These are phyloP conservation scores for Griposia aprilina DNA, from an alignment of 2,888 invertebrate species.

Conservation along the genomic window DNA sequence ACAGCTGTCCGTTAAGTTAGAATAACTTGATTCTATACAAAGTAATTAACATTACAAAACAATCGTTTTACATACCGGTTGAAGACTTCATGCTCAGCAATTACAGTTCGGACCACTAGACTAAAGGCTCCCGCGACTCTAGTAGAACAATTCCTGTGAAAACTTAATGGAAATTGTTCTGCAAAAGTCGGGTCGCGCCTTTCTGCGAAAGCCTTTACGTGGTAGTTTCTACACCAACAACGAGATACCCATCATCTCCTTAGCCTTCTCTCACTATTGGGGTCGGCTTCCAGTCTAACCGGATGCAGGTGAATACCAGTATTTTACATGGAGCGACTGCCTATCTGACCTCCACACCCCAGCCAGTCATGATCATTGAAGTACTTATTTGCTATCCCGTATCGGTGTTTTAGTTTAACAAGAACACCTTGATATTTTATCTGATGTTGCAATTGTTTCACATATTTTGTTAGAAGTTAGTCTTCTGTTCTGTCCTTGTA, in stretches of 20 bases:
- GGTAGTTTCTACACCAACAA: not conserved
- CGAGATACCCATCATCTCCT: too few species aligned
- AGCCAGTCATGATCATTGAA: too few species aligned
- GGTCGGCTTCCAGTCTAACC: not conserved
- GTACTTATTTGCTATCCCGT: too few species aligned
- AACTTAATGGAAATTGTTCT: too few species aligned
- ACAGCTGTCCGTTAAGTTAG: not conserved
- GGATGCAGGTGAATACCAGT: not conserved
- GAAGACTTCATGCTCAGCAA: not conserved
- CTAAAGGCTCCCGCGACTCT: not conserved
- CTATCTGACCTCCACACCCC: too few species aligned
- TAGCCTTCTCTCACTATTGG: not conserved
- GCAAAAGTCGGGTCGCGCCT: too few species aligned
- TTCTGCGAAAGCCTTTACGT: too few species aligned
- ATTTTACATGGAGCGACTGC: too few species aligned
- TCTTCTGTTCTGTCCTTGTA: constrained; percentile 24
- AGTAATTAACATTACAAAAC: not conserved
- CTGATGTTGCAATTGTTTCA: not conserved
- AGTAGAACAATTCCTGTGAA: too few species aligned
- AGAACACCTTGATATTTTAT: not conserved
- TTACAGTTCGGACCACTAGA: not conserved
- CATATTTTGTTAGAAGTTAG: too few species aligned
- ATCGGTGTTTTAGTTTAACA: not conserved
- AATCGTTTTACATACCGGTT: not conserved
- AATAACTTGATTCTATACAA: not conserved